Evolutionary conservation across 2,888 invertebrate species (phyloP).

Genomic region (Phyllotreta cruciferae): DNA sequence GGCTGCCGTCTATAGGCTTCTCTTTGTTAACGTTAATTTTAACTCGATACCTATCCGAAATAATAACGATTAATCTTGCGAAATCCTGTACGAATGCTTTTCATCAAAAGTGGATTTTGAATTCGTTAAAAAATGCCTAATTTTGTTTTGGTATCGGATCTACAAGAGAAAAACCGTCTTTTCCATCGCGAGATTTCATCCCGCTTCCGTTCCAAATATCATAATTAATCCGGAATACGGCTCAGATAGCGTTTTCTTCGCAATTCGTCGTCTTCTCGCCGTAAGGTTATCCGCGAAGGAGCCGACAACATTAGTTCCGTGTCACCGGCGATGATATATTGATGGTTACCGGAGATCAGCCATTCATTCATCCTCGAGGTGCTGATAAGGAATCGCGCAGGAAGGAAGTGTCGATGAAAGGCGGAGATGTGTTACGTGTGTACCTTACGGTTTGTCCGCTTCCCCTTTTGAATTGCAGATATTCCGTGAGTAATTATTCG

Average conservation of each 20-base stretch:
- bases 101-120: no score
- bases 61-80: no score
- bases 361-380: conserved; percentile 49
- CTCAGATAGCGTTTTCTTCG: not conserved
- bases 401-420: conserved; percentile 48
- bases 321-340: conserved; percentile 48
- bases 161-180: not conserved
- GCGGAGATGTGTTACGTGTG: conserved; percentile 33
- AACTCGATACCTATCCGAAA: no score
- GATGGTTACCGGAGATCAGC: conserved; percentile 49
- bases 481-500: conserved; percentile 21
- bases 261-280: conserved; percentile 1
- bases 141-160: not conserved
- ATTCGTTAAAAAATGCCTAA: no score
- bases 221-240: not conserved
- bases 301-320: conserved; percentile 45
- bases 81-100: no score
- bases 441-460: conserved; percentile 25
- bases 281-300: conserved; percentile 36
- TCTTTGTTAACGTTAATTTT: not conserved
- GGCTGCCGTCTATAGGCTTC: conserved; percentile 45
- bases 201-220: not conserved
- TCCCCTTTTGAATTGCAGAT: conserved; percentile 25
- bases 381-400: conserved; percentile 48
- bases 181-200: no score